Conservation (phyloP, 2,888 invertebrate genomes). For the Zaprionus bogoriensis region DNA sequence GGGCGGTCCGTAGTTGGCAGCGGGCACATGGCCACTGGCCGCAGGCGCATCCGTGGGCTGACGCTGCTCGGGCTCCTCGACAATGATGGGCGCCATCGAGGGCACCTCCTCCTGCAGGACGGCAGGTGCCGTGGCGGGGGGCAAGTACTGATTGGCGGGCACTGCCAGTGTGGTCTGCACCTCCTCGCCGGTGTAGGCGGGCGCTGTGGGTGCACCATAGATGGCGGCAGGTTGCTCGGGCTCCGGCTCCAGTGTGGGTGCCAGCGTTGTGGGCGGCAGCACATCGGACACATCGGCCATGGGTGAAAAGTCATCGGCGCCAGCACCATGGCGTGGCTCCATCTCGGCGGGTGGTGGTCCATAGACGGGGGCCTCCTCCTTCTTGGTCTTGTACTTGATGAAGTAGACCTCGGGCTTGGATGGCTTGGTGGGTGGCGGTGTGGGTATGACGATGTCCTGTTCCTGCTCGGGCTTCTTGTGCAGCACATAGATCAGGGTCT, state of each 20-base stretch:
- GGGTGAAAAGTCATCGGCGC: constrained; percentile 47
- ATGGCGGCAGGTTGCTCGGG: constrained; percentile 49
- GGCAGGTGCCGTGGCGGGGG: constrained; percentile 65
- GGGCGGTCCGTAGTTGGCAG: constrained; percentile 86
- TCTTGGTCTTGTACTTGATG: constrained; percentile 84
- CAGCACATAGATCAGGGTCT: constrained; percentile 93
- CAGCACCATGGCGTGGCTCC: constrained; percentile 65
- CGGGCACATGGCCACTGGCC: constrained; percentile 60
- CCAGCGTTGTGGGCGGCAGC: constrained; percentile 62
- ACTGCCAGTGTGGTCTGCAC: constrained; percentile 60
- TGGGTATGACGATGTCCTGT: constrained; percentile 90
- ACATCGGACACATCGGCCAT: constrained; percentile 54
- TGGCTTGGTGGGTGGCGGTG: constrained; percentile 90
- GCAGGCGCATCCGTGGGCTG: constrained; percentile 40
- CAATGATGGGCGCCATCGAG: constrained; percentile 70
- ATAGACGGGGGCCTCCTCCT: constrained; percentile 78
- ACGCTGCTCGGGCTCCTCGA: constrained; percentile 66
- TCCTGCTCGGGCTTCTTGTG: constrained; percentile 93
- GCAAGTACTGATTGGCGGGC: constrained; percentile 72
- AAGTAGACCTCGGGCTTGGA: constrained; percentile 95
- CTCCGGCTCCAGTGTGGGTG: constrained; percentile 58
- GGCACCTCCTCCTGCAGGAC: too few species aligned
- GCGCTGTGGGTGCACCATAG: constrained; percentile 63
- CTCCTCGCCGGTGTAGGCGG: constrained; percentile 59
- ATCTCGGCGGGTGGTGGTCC: constrained; percentile 75